Conservation (phyloP, 2,797 vertebrate species). For the Malacoctenus gilli region DNA sequence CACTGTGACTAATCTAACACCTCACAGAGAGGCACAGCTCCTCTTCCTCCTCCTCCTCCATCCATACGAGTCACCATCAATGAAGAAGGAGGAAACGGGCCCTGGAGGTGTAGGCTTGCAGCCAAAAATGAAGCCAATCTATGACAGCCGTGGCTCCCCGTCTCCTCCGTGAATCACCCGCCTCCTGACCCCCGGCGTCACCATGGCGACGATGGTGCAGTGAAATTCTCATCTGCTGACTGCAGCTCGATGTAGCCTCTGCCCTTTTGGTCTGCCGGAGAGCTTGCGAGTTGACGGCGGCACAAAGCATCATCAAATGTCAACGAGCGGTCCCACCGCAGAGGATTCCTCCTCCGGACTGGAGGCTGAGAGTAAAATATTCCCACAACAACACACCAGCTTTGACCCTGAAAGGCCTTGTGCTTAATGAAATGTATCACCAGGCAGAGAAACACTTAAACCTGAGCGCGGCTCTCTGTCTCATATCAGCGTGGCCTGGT, state of each 20-base stretch:
- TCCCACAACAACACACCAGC: background rate
- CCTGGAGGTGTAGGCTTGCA: background rate
- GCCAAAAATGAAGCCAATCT: conserved; percentile 7
- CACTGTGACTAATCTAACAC: conserved; percentile 62
- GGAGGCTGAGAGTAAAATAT: background rate
- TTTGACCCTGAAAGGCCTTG: background rate
- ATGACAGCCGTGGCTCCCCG: conserved; percentile 22
- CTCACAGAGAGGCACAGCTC: conserved; percentile 30
- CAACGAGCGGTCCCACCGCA: background rate
- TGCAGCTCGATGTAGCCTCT: conserved; percentile 50
- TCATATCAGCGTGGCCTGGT: conserved; percentile 34
- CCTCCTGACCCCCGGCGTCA: conserved; percentile 55
- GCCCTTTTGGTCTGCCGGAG: conserved; percentile 46
- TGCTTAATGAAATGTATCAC: too few species aligned
- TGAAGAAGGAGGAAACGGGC: conserved; percentile 7
- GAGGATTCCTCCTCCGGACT: background rate
- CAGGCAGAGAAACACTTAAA: conserved; percentile 12
- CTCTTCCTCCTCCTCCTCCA: conserved; percentile 5
- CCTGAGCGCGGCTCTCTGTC: conserved; percentile 29
- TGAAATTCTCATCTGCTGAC: conserved; percentile 62
- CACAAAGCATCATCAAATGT: conserved; percentile 18
- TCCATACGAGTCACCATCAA: conserved; percentile 23
- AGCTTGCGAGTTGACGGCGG: conserved; percentile 18
- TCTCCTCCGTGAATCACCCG: conserved; percentile 44
- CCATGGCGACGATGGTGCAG: conserved; percentile 61